These are phyloP conservation scores for Cephalopterus ornatus DNA, from an alignment of 2,113 vertebrate species.

Conservation along the genomic window DNA sequence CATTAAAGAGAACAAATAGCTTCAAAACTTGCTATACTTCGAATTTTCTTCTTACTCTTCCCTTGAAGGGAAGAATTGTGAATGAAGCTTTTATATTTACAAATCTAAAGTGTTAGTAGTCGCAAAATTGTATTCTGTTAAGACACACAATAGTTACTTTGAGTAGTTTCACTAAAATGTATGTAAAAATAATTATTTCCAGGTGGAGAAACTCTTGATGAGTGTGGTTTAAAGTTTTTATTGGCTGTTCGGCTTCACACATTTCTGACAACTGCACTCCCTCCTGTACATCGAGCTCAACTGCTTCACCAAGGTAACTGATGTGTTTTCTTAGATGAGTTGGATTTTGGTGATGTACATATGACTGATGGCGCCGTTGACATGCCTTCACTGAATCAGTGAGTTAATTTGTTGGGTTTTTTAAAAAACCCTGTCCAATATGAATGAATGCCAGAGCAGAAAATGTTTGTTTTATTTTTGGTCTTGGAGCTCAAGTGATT, in stretches of 20 bases:
- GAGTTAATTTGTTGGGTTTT: not conserved
- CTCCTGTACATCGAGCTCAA: constrained; percentile 86
- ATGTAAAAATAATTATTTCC: not conserved
- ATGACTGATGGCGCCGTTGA: not conserved
- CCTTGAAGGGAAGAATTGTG: not conserved
- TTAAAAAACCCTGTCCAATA: not conserved
- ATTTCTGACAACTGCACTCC: constrained; percentile 91
- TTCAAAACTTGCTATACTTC: not conserved
- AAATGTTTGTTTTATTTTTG: not conserved
- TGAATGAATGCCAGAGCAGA: not conserved
- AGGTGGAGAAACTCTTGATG: constrained; percentile 97
- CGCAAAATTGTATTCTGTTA: not conserved
- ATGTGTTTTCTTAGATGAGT: not conserved
- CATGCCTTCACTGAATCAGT: not conserved
- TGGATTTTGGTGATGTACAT: not conserved
- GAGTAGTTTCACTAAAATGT: not conserved
- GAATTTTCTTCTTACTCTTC: not conserved
- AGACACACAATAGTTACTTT: not conserved
- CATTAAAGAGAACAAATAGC: not conserved
- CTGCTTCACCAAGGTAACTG: constrained; percentile 88
- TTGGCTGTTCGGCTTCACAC: constrained; percentile 93
- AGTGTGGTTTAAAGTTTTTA: constrained; percentile 94
- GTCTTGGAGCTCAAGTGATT: not conserved
- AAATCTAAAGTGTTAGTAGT: not conserved
- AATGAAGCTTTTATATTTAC: not conserved